Evolutionary conservation across 2,888 invertebrate species (phyloP), one percentile per base, ranked within the genome.

Genomic region (Orgyia antiqua): DNA sequence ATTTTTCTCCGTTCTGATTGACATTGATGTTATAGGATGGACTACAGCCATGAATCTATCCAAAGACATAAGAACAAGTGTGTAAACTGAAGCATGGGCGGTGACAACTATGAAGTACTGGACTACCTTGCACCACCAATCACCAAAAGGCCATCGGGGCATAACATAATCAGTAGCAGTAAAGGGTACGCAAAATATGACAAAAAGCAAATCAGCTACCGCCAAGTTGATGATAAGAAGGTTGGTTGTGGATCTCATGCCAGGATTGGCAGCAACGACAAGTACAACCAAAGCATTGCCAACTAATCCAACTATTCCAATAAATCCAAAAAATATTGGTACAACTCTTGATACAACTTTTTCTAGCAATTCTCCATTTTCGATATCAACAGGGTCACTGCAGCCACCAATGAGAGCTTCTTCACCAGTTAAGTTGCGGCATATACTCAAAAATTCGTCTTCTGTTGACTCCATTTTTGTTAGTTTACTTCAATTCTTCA

Each of bases 171-270:
- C 95, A 9, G 94, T 92, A 1, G 96, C 97, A 1, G 97, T 97
- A 74, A 96, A 96, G 0, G 97, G 97, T 10, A 97, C 96, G 78
- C 97, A 97, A 76, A 97, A 95, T 30, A 96, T 90, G 23, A 97
- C 95, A 73, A 98, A 97, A 13, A 95, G 89, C 13, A 98, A 86
- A 71, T 97, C 97, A 19, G 97, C 96, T 13, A 96, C 88, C 2
- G 97, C 96, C 40, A 97, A 80, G 69, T 95, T 96, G 39, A 97
- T 93, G 53, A 97, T 97, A 13, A 97, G 89, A 24, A 96, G 89
- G 72, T 97, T 97, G 27, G 97, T 97, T 4, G 96, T 96, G 18
- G 95, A 96, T 54, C 96, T 88, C 97, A 97, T 97, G 61, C 94
- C 93, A 52, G 94, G 93, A 78, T 96, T 95, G 24, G 93, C 93